phyloP scores from a whole-genome alignment of 2,888 invertebrate genomes.

The Crepidodera aurea region DNA sequence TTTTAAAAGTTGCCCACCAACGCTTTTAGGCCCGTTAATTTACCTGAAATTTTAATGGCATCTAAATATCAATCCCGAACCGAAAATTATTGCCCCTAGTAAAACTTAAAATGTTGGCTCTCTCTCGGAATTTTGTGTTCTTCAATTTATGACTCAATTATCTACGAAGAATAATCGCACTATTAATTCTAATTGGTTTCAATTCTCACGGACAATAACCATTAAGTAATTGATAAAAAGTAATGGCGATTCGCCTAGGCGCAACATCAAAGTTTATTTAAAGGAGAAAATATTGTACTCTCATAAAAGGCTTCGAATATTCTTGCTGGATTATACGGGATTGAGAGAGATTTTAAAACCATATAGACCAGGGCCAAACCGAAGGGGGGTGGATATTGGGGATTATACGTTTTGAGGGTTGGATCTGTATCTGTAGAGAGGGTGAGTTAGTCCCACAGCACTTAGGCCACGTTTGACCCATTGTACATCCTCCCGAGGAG shows the following conservation, averaged over 20 bases:
- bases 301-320: no score
- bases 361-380: no score
- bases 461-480: no score
- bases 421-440: no score
- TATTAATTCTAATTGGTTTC: slow-evolving; percentile 20
- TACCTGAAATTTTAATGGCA: slow-evolving; percentile 21
- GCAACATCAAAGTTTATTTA: no score
- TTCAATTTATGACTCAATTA: slow-evolving; percentile 22
- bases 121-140: slow-evolving; percentile 17
- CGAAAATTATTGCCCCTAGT: slow-evolving; percentile 16
- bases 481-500: no score
- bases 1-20: not conserved
- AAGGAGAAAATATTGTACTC: no score
- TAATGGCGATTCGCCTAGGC: not conserved
- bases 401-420: no score
- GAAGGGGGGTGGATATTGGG: no score
- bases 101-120: slow-evolving; percentile 1
- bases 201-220: slow-evolving; percentile 21
- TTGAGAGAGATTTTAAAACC: no score
- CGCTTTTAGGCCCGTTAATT: slow-evolving; percentile 17
- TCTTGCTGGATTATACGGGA: no score
- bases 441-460: no score
- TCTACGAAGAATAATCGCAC: slow-evolving; percentile 19
- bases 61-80: slow-evolving; percentile 17
- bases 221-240: slow-evolving; percentile 23